Conservation (phyloP, 2,797 vertebrate genomes). For the Amphiprion clarkii region DNA sequence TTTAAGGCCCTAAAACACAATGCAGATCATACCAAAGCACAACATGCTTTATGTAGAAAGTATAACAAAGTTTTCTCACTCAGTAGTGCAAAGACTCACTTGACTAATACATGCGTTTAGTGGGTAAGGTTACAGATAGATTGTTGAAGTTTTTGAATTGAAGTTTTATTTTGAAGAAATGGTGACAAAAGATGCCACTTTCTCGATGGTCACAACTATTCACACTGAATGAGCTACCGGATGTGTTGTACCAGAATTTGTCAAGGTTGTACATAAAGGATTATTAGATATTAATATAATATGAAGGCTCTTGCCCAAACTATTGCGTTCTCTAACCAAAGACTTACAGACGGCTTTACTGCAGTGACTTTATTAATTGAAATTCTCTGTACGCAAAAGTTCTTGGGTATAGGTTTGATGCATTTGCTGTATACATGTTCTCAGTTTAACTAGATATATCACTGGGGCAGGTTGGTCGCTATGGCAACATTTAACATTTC, state of each 20-base stretch:
- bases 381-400: not conserved
- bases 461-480: not conserved
- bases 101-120: not conserved
- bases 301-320: too few species aligned
- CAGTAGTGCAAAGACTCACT: not conserved
- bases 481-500: conserved; percentile 21
- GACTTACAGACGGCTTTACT: too few species aligned
- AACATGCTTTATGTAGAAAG: too few species aligned
- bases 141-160: not conserved
- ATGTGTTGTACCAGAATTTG: too few species aligned
- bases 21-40: too few species aligned
- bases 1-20: not conserved
- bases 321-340: too few species aligned
- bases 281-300: too few species aligned
- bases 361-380: too few species aligned
- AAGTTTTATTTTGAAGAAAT: not conserved
- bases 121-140: not conserved
- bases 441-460: conserved; percentile 7
- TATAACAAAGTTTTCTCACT: not conserved
- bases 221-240: too few species aligned
- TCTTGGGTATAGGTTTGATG: not conserved
- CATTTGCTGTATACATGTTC: not conserved
- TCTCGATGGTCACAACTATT: too few species aligned
- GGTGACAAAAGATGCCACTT: not conserved
- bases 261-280: too few species aligned